Conservation (phyloP, 2,113 vertebrate genomes). For the Galeopterus variegatus region DNA sequence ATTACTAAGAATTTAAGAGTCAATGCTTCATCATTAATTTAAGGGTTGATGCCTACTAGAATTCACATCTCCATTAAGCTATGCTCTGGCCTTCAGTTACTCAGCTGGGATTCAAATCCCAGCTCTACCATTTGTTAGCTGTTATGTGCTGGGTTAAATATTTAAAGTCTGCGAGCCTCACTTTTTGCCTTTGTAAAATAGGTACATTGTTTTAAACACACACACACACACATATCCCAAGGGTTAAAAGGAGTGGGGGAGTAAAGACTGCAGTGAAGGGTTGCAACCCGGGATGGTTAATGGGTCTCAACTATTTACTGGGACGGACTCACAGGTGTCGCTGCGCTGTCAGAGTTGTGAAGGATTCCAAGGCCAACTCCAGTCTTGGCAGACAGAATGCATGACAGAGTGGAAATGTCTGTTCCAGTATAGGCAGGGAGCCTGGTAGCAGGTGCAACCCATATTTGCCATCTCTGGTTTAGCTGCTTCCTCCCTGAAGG, state of each 20-base stretch:
- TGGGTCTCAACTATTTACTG: not conserved
- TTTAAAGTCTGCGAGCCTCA: not conserved
- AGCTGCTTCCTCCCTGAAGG: not conserved
- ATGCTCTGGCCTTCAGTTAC: not conserved
- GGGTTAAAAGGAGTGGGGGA: not conserved
- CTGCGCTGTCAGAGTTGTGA: fast-evolving
- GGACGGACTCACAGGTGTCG: fast-evolving
- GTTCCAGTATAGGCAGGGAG: not conserved
- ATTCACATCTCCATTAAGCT: not conserved
- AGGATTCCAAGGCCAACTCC: not conserved
- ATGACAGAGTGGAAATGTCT: not conserved
- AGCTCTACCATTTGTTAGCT: not conserved
- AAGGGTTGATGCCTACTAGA: not conserved
- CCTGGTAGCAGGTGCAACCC: not conserved
- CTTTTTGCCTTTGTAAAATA: not conserved
- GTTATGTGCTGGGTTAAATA: not conserved
- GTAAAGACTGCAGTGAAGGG: not conserved
- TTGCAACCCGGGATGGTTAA: not conserved
- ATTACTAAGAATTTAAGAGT: not conserved
- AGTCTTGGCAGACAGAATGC: not conserved
- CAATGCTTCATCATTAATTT: not conserved
- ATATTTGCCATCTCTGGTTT: not conserved
- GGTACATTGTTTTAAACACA: not conserved
- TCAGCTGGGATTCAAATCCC: not conserved
- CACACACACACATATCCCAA: too few relatives aligned